Evolutionary conservation across 2,888 invertebrate genomes (phyloP).

Genomic region (Lasioglossum zephyrum): DNA sequence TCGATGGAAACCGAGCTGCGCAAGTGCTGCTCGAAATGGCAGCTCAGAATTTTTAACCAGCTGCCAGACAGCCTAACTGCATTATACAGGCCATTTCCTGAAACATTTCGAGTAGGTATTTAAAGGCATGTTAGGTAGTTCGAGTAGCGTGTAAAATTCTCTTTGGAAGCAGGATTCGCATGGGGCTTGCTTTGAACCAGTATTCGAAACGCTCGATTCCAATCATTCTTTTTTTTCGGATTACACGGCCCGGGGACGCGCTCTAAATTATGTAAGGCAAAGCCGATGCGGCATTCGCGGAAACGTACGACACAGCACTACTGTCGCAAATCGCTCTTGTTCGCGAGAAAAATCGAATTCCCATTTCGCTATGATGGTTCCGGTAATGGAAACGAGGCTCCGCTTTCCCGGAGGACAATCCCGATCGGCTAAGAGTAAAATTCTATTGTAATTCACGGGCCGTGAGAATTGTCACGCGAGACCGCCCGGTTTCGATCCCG

Average conservation of each 20-base stretch:
- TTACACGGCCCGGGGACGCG: background rate
- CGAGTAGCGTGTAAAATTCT: slow-evolving; percentile 15
- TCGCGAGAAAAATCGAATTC: background rate
- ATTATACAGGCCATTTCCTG: background rate
- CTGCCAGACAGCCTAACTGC: background rate
- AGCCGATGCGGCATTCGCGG: background rate
- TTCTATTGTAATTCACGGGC: background rate
- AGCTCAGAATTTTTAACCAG: slow-evolving; percentile 5
- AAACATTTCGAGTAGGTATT: background rate
- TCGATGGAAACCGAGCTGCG: background rate
- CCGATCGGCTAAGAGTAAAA: background rate
- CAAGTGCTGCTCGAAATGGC: background rate
- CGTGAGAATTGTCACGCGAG: slow-evolving; percentile 26
- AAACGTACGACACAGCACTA: background rate
- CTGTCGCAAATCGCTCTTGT: background rate
- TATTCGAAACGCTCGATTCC: background rate
- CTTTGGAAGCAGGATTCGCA: background rate
- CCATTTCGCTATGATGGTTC: background rate
- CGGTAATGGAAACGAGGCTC: background rate
- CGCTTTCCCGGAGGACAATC: background rate
- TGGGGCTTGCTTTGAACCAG: background rate
- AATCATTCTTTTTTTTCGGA: background rate
- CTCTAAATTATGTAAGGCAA: background rate
- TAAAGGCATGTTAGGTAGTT: background rate
- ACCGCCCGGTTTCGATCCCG: slow-evolving; percentile 37